Percentiles rank a stretch among this genome's conserved stretches.
Evolutionary conservation across 2,797 vertebrate species (phyloP).

Genomic region (Heteromormyrus szaboi): DNA sequence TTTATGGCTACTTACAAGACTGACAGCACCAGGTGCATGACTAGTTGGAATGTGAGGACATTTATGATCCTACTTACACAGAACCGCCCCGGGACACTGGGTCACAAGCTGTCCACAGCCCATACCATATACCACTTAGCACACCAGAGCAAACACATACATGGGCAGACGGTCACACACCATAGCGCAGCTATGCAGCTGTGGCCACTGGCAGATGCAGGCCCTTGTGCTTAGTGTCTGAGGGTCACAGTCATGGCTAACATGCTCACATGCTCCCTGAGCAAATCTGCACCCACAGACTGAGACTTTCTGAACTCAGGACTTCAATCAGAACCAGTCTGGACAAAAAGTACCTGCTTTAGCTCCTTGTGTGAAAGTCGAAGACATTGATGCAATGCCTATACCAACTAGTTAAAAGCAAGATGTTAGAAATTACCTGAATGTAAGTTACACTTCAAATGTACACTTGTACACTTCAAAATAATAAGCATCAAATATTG

Average conservation of each 20-base stretch:
- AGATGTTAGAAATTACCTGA: not conserved
- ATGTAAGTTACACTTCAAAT: not conserved
- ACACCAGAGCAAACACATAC: not conserved
- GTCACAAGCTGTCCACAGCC: not conserved
- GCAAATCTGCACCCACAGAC: not conserved
- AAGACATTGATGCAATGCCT: not conserved
- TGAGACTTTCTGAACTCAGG: not conserved
- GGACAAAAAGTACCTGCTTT: not conserved
- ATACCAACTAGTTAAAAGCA: not conserved
- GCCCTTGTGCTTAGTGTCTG: not conserved
- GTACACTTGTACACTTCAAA: not conserved
- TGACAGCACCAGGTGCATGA: conserved; percentile 17
- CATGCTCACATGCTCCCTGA: not conserved
- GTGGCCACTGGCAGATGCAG: not conserved
- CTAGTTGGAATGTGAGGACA: not conserved
- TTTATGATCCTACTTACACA: not conserved
- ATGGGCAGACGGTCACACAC: not conserved
- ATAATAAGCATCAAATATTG: not conserved
- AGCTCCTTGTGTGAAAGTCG: not conserved
- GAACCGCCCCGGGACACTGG: not conserved
- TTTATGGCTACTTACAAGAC: conserved; percentile 23
- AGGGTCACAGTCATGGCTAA: not conserved
- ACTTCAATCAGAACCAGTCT: not conserved
- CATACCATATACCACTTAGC: not conserved
- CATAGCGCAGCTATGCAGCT: not conserved